Percentiles rank a stretch among this genome's conserved stretches.
Evolutionary conservation across 2,797 vertebrate genomes (phyloP).

Genomic region (Coranthus polyacanthus): DNA sequence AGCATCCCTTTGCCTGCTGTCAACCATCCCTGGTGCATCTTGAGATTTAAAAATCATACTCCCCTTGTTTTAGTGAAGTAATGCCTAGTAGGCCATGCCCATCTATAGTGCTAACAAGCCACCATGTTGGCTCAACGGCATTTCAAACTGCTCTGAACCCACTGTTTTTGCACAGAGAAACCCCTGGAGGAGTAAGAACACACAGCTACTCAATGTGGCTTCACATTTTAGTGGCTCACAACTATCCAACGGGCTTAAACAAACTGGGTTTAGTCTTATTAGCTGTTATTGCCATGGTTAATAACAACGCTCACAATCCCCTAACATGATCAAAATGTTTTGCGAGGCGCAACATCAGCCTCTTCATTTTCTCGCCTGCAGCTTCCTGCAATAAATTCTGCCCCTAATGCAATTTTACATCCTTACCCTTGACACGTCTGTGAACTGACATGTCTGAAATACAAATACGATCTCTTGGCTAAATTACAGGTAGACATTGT

Average conservation of each 20-base stretch:
- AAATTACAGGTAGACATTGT: conserved; percentile 17
- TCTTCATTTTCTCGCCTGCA: conserved; percentile 1
- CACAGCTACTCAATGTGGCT: background rate
- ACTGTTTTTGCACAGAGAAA: background rate
- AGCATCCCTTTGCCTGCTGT: conserved; percentile 13
- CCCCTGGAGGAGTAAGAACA: conserved; percentile 25
- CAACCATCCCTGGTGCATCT: conserved; percentile 8
- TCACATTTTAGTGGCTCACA: conserved; percentile 9
- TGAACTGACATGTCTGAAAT: conserved; percentile 19
- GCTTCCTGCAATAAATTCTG: conserved; percentile 46
- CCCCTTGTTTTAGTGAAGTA: conserved; percentile 8
- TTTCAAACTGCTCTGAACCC: conserved; percentile 7
- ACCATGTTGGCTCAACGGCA: conserved; percentile 4
- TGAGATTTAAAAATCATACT: conserved; percentile 11
- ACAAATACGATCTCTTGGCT: conserved; percentile 16
- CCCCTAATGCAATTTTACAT: conserved; percentile 39
- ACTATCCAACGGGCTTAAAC: conserved; percentile 12
- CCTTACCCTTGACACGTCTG: conserved; percentile 15
- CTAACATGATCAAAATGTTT: conserved; percentile 45
- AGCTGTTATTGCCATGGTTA: conserved; percentile 46
- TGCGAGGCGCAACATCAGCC: conserved; percentile 24
- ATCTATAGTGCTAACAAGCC: conserved; percentile 1
- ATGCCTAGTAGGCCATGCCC: background rate
- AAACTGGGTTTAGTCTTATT: conserved; percentile 42
- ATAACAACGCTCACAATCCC: conserved; percentile 40